Percentiles rank a stretch among this genome's conserved stretches.
Conservation (phyloP, 2,113 vertebrate species). For the Pica pica region DNA sequence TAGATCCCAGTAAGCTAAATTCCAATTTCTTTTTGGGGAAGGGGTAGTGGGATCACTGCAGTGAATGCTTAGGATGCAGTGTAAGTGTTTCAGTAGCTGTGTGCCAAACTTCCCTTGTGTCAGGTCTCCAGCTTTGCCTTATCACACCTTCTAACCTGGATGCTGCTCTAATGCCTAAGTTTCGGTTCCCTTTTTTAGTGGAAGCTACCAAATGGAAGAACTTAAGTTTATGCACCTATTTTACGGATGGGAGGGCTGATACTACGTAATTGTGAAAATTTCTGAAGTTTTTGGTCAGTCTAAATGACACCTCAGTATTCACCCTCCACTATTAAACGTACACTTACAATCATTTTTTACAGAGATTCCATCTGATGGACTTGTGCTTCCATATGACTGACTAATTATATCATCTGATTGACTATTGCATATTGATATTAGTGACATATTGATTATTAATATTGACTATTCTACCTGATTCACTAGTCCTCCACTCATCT, state of each 20-base stretch:
- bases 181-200: neutral
- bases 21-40: neutral
- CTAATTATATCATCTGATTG: neutral
- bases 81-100: neutral
- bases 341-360: fast-evolving
- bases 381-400: neutral
- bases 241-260: neutral
- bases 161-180: neutral
- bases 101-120: neutral
- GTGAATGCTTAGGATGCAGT: neutral
- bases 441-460: too few relatives aligned
- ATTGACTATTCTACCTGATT: neutral
- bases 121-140: neutral
- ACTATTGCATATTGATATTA: neutral
- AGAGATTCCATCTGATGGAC: neutral
- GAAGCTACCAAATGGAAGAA: neutral
- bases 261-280: neutral
- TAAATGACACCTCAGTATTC: fast-evolving
- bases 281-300: neutral
- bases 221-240: neutral
- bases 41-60: neutral
- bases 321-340: neutral
- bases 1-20: neutral
- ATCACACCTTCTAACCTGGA: too few relatives aligned
- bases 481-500: neutral